These are phyloP conservation scores for Penaeus indicus DNA, from an alignment of 1,140 invertebrate genomes.

Conservation along the genomic window DNA sequence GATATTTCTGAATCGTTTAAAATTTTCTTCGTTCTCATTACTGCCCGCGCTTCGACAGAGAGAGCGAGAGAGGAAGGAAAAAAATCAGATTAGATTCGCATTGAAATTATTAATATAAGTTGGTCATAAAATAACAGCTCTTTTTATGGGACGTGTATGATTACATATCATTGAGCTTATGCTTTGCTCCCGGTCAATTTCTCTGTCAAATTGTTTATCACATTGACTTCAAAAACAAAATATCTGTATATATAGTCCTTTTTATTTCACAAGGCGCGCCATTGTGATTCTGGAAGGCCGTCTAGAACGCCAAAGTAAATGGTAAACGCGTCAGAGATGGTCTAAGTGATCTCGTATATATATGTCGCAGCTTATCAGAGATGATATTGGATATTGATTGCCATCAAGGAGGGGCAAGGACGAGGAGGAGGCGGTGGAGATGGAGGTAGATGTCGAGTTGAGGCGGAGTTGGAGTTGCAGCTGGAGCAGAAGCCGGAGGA, in stretches of 20 bases:
- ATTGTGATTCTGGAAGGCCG: no score
- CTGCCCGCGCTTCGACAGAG: background rate
- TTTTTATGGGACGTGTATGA: no score
- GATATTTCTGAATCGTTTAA: no score
- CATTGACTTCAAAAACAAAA: no score
- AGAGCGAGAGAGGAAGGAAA: constrained; percentile 7
- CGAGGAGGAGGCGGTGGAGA: background rate
- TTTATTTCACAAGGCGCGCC: no score
- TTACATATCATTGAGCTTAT: no score
- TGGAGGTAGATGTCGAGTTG: background rate
- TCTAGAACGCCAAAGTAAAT: no score
- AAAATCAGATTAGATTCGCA: background rate
- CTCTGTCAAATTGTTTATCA: no score
- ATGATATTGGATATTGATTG: background rate
- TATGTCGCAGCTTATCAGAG: constrained; percentile 5
- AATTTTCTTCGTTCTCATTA: no score
- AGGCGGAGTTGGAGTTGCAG: background rate
- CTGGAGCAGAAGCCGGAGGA: background rate
- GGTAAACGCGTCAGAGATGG: no score
- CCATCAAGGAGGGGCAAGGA: background rate
- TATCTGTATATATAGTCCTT: no score
- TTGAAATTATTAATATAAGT: background rate
- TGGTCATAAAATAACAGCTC: background rate
- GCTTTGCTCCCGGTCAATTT: no score
- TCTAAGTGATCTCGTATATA: background rate